Evolutionary conservation across 2,888 invertebrate species (phyloP), one percentile per base, ranked within the genome.

Genomic region (Dasypogon diadema): DNA sequence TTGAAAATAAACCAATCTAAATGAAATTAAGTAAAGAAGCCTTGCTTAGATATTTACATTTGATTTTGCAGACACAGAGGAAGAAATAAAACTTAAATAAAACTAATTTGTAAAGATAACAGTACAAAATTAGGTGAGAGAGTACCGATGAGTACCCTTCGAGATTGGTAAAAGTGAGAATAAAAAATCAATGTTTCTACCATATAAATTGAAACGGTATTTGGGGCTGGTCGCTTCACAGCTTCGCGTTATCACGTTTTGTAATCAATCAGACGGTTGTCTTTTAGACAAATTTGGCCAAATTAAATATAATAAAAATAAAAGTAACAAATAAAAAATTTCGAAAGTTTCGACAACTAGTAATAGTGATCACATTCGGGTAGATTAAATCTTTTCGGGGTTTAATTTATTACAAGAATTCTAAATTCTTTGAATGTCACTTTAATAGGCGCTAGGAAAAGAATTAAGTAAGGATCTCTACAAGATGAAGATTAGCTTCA

Each of bases 191-290:
- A 34, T 60, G 37, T 65, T 70, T 70, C 46, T 22, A 70, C 54
- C 54, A 30, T 48, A 12, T 18, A 54, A 30, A 12, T 54, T 30
- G 54, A 42, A 70, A 51, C 30, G 70, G 24, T 51, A 26, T 70
- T 70, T 72, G 77, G 78, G 76, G 76, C 74, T 75, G 77, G 76
- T 76, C 76, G 78, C 78, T 77, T 76, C 78, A 78, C 74, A 77
- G 77, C 76, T 58, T 60, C 65, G 30, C 78, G 77, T 77, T 77
- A 77, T 76, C 77, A 65, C 63, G 26, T 46, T 68, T 75, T 72
- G 56, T 6, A 18, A 34, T 12, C n/a, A 42, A 42, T 6, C 6
- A 24, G 24, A 54, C 42, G 34, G 60, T 58, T 34, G 60, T 37
- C 60, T 60, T 60, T 60, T 18, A 60, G 60, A 60, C 60, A 18